These are phyloP conservation scores for Tinamus guttatus DNA, from an alignment of 2,113 vertebrate species.

Conservation along the genomic window DNA sequence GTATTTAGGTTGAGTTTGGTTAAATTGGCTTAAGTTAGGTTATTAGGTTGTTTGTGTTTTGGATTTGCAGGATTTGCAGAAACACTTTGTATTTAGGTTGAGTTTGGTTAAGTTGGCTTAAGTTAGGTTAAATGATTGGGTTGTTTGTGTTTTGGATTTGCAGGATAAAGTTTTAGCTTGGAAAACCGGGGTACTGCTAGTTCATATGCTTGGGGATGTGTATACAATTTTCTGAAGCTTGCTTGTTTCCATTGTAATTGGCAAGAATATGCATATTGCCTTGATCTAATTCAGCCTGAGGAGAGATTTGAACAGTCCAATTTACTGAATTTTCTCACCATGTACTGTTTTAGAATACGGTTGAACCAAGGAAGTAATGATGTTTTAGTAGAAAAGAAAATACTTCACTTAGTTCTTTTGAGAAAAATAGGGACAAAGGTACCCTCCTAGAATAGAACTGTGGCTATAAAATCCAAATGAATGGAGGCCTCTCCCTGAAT, in stretches of 20 bases:
- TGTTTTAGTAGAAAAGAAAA: background rate
- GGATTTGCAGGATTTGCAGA: background rate
- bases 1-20: background rate
- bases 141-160: background rate
- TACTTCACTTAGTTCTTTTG: background rate
- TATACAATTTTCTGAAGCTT: background rate
- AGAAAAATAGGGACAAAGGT: background rate
- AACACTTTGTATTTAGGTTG: background rate
- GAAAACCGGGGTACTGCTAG: background rate
- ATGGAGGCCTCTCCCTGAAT: background rate
- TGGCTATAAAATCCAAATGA: background rate
- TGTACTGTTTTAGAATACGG: background rate
- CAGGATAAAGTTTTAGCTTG: background rate
- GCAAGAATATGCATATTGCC: background rate
- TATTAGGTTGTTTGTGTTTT: background rate
- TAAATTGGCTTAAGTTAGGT: background rate
- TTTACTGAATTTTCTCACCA: background rate
- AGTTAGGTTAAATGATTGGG: background rate
- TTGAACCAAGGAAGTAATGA: background rate
- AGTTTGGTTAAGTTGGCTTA: background rate
- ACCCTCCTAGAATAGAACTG: background rate
- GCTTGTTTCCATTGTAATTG: background rate
- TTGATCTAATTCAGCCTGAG: background rate
- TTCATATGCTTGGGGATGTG: background rate
- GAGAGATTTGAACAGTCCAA: background rate